These are phyloP conservation scores for Parauchenoglanis ngamensis DNA, from an alignment of 2,797 vertebrate genomes.

Conservation along the genomic window DNA sequence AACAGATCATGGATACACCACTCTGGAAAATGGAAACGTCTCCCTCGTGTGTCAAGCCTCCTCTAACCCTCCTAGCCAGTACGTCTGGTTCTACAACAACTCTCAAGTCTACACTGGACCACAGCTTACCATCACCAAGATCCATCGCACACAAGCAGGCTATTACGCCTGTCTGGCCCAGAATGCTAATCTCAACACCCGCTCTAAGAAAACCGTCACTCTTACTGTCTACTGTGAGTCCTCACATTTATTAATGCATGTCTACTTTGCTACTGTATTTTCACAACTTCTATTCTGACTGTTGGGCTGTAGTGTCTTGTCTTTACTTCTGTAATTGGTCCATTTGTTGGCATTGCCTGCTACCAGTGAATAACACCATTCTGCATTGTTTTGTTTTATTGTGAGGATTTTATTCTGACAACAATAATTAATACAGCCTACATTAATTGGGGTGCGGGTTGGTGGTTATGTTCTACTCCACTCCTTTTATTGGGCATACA, in stretches of 20 bases:
- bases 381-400: not conserved
- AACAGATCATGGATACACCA: slow-evolving; percentile 81
- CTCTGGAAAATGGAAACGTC: slow-evolving; percentile 83
- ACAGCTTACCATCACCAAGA: slow-evolving; percentile 76
- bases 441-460: not conserved
- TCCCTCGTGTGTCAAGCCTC: slow-evolving; percentile 85
- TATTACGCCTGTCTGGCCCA: slow-evolving; percentile 87
- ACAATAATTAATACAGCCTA: not conserved
- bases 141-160: slow-evolving; percentile 82
- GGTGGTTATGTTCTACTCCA: not conserved
- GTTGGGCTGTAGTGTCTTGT: not conserved
- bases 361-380: not conserved
- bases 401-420: not conserved
- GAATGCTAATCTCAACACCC: slow-evolving; percentile 82
- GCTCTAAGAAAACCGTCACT: slow-evolving; percentile 79
- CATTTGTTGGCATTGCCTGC: not conserved
- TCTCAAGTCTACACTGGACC: slow-evolving; percentile 80
- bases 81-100: slow-evolving; percentile 88
- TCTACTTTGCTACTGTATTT: not conserved
- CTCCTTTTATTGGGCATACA: not conserved
- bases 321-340: not conserved
- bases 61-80: slow-evolving; percentile 86
- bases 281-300: not conserved
- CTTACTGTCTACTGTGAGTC: slow-evolving; percentile 92
- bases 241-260: not conserved